A percentile compares a stretch with the other conserved stretches of the same genome.
Evolutionary conservation across 2,797 vertebrate species (phyloP).

Genomic region (Spinibarbus caldwelli): DNA sequence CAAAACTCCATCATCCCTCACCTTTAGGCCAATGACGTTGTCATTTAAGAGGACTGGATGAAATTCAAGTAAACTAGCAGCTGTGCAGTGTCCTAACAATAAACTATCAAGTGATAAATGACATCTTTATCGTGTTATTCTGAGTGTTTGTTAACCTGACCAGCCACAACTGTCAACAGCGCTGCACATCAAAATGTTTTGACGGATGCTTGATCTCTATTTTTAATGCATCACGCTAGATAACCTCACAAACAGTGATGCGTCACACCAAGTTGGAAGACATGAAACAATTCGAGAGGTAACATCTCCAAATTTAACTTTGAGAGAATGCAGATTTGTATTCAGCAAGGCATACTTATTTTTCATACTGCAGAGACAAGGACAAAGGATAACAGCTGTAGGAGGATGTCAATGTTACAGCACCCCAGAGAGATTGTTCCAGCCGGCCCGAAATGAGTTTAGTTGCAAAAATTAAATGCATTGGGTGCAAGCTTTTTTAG

Average conservation of each 20-base stretch:
- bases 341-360: constrained; percentile 18
- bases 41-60: neutral
- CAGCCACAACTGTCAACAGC: constrained; percentile 1
- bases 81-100: neutral
- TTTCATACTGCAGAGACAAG: constrained; percentile 27
- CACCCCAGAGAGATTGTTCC: constrained; percentile 7
- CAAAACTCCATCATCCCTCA: constrained; percentile 9
- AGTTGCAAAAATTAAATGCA: neutral
- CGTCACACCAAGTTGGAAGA: constrained; percentile 21
- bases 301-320: constrained; percentile 20
- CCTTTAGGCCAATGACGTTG: constrained; percentile 11
- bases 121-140: neutral
- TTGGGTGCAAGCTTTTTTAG: neutral
- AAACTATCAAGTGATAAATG: neutral
- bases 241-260: constrained; percentile 13
- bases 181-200: constrained; percentile 1
- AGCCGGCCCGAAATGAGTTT: neutral
- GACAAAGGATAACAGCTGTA: constrained; percentile 34
- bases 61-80: constrained; percentile 3
- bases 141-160: neutral
- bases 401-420: constrained; percentile 29
- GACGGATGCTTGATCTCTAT: constrained; percentile 19
- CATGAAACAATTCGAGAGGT: neutral
- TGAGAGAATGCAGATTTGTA: neutral
- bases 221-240: neutral